Percentiles rank a stretch among this genome's conserved stretches.
Conservation (phyloP, 2,113 vertebrate species). For the Dicentrarchus labrax region DNA sequence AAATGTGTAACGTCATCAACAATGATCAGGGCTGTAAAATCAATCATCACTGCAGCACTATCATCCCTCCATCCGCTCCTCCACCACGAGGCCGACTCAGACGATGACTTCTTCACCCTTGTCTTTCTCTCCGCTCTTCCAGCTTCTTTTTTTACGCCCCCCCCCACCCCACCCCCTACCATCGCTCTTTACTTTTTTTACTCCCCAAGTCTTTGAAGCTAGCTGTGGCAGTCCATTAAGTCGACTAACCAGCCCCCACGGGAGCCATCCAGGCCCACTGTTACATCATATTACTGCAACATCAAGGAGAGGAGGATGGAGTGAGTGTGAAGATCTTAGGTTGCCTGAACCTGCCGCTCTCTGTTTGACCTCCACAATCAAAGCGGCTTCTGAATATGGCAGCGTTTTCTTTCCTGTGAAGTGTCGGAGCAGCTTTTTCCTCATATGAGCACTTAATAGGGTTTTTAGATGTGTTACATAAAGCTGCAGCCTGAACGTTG, state of each 20-base stretch:
- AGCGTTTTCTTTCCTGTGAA: constrained; percentile 59
- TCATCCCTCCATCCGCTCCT: constrained; percentile 6
- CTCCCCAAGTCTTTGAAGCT: constrained; percentile 63
- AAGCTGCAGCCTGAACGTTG: constrained; percentile 22
- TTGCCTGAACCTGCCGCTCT: constrained; percentile 69
- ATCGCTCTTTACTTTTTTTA: constrained; percentile 2
- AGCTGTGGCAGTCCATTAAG: constrained; percentile 59
- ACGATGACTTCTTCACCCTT: constrained; percentile 53
- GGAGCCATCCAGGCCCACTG: constrained; percentile 49
- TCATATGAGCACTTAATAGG: not conserved
- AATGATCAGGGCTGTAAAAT: too few species aligned
- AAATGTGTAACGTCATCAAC: too few species aligned
- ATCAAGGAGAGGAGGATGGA: constrained; percentile 54
- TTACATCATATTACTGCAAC: constrained; percentile 67
- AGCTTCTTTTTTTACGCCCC: constrained; percentile 25
- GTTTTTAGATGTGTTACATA: constrained; percentile 47
- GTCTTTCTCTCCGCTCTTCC: constrained; percentile 11
- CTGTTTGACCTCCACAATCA: constrained; percentile 70
- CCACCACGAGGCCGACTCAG: constrained; percentile 10
- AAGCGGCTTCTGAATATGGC: constrained; percentile 37
- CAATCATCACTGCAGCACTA: not conserved
- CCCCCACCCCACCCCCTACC: constrained; percentile 29
- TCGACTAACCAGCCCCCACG: constrained; percentile 63
- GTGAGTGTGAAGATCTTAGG: constrained; percentile 44
- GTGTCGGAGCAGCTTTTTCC: constrained; percentile 35